A percentile compares a stretch with the other conserved stretches of the same genome.
Evolutionary conservation across 1,140 invertebrate species (phyloP).

Genomic region (Potamilus streckersoni): DNA sequence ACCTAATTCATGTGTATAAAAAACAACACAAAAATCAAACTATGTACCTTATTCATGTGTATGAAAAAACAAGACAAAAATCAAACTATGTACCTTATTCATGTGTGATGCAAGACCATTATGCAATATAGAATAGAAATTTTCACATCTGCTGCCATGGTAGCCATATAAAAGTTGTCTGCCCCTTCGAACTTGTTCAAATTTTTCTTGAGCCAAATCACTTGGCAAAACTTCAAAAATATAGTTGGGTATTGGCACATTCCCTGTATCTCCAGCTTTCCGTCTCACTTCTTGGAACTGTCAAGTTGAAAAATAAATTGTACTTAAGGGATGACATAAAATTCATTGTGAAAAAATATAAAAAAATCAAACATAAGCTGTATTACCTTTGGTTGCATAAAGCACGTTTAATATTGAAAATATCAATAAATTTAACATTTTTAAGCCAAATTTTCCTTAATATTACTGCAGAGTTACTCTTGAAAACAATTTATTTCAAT

Average conservation of each 20-base stretch:
- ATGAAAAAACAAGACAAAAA: constrained; percentile 74
- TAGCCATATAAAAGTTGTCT: constrained; percentile 77
- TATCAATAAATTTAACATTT: no score
- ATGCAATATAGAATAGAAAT: constrained; percentile 85
- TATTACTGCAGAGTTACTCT: no score
- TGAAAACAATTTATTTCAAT: no score
- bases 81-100: constrained; percentile 74
- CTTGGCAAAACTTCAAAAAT: constrained; percentile 64
- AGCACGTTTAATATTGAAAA: no score
- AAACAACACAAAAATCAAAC: constrained; percentile 66
- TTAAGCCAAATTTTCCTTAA: no score
- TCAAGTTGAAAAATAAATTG: not conserved
- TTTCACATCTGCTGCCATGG: constrained; percentile 83
- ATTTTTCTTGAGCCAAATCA: constrained; percentile 52
- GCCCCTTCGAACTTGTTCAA: constrained; percentile 64
- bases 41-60: constrained; percentile 79
- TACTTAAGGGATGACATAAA: no score
- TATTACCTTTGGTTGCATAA: no score
- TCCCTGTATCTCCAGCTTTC: constrained; percentile 62
- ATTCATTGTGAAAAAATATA: no score
- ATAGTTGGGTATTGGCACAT: constrained; percentile 57
- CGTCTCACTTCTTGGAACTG: constrained; percentile 62
- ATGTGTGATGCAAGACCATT: constrained; percentile 82
- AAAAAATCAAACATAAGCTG: no score
- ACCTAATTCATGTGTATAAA: constrained; percentile 80